Evolutionary conservation across 2,113 vertebrate species (phyloP).

Genomic region (Sorex araneus): DNA sequence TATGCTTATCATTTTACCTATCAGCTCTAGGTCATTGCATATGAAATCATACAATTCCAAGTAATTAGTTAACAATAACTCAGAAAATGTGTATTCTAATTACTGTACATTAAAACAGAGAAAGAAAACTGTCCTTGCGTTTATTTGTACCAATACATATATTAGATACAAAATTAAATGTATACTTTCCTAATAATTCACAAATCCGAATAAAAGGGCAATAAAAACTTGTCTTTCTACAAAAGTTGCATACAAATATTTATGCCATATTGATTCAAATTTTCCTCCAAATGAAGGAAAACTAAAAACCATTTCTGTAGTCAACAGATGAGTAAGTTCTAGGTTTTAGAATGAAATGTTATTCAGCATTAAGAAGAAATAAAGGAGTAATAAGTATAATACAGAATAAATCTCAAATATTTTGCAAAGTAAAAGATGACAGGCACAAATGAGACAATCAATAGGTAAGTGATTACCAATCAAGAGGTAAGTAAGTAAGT

Average conservation of each 20-base stretch:
- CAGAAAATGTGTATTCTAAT: conserved; percentile 82
- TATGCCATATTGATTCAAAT: background rate
- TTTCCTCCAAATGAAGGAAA: background rate
- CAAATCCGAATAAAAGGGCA: background rate
- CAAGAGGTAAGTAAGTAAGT: background rate
- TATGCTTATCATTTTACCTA: conserved; percentile 74
- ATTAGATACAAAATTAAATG: background rate
- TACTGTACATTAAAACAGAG: conserved; percentile 78
- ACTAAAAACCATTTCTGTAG: background rate
- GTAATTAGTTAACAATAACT: conserved; percentile 69
- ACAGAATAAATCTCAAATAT: background rate
- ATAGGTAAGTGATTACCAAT: background rate
- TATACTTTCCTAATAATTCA: background rate
- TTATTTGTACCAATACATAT: background rate
- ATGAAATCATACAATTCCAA: conserved; percentile 74
- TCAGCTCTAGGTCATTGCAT: conserved; percentile 69
- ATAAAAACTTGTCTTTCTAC: background rate
- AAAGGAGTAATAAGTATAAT: background rate
- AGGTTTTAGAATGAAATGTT: background rate
- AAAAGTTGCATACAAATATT: background rate
- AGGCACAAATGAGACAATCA: background rate
- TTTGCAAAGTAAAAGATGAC: background rate
- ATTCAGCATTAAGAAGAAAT: background rate
- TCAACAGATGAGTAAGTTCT: background rate
- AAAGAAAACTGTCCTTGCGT: background rate